Evolutionary conservation across 2,797 vertebrate species (phyloP).

Genomic region (Brachyalestes nurse): DNA sequence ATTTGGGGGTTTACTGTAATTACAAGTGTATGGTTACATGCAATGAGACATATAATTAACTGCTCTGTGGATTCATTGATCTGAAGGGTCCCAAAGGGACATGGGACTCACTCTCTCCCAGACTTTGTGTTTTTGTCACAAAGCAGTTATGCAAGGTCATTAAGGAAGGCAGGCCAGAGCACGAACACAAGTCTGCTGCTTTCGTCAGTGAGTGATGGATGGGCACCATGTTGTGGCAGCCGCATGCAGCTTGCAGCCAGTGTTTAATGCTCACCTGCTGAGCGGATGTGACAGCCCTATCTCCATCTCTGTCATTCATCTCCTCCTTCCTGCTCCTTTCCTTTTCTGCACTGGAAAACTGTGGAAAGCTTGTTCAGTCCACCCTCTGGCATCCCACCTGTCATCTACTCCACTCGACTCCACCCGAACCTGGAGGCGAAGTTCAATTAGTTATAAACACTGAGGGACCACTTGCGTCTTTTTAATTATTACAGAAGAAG

Average conservation of each 20-base stretch:
- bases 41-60: background rate
- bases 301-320: slow-evolving; percentile 36
- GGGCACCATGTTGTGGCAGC: slow-evolving; percentile 15
- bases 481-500: background rate
- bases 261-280: slow-evolving; percentile 49
- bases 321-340: slow-evolving; percentile 7
- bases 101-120: background rate
- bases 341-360: slow-evolving; percentile 12
- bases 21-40: background rate
- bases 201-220: background rate
- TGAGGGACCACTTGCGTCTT: background rate
- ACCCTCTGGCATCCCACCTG: slow-evolving; percentile 60
- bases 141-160: slow-evolving; percentile 6
- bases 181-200: background rate
- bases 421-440: slow-evolving; percentile 28
- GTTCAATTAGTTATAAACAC: background rate
- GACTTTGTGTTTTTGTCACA: background rate
- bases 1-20: background rate
- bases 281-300: slow-evolving; percentile 60
- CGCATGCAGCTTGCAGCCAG: slow-evolving; percentile 16
- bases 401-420: slow-evolving; percentile 33
- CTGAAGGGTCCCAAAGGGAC: slow-evolving; percentile 1
- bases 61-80: background rate
- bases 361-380: slow-evolving; percentile 6
- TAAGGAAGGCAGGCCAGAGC: slow-evolving; percentile 9